Percentiles rank a stretch among this genome's conserved stretches.
phyloP scores from a whole-genome alignment of 1,140 invertebrate genomes.

The Andrena cerasifolii region DNA sequence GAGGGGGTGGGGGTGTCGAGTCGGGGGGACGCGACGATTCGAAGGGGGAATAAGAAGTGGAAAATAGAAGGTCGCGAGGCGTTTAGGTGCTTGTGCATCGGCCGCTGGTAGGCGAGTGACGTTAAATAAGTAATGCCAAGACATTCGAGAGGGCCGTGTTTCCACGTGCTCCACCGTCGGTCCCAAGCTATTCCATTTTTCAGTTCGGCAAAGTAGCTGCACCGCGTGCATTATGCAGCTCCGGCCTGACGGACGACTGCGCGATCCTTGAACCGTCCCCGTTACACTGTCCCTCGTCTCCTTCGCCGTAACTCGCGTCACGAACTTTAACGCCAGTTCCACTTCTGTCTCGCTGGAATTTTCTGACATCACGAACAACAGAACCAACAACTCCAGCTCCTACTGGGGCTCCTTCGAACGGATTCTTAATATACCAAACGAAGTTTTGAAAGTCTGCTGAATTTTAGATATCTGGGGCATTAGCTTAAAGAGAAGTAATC shows the following conservation, averaged over 20 bases:
- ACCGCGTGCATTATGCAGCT: constrained; percentile 71
- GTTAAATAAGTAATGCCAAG: constrained; percentile 73
- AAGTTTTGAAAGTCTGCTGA: too few species aligned
- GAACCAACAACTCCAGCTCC: neutral
- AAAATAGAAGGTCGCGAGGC: constrained; percentile 16
- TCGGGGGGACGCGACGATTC: constrained; percentile 22
- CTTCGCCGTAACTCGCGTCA: constrained; percentile 11
- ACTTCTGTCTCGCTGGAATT: neutral
- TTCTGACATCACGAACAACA: neutral
- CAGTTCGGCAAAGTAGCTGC: constrained; percentile 68
- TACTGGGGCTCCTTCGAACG: too few species aligned
- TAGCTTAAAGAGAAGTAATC: too few species aligned
- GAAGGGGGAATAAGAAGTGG: neutral
- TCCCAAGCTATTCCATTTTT: constrained; percentile 71
- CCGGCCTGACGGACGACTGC: constrained; percentile 43
- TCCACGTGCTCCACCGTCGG: constrained; percentile 46
- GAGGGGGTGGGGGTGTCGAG: constrained; percentile 6
- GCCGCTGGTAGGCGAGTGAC: constrained; percentile 43
- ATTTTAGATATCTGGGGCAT: too few species aligned
- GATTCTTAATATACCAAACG: too few species aligned
- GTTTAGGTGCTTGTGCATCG: constrained; percentile 40
- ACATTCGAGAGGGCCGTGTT: constrained; percentile 48
- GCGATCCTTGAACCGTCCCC: constrained; percentile 34
- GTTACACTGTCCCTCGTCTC: constrained; percentile 1
- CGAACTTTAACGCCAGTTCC: constrained; percentile 5